phyloP scores from a whole-genome alignment of 2,113 vertebrate genomes.

The Porphyrio hochstetteri region DNA sequence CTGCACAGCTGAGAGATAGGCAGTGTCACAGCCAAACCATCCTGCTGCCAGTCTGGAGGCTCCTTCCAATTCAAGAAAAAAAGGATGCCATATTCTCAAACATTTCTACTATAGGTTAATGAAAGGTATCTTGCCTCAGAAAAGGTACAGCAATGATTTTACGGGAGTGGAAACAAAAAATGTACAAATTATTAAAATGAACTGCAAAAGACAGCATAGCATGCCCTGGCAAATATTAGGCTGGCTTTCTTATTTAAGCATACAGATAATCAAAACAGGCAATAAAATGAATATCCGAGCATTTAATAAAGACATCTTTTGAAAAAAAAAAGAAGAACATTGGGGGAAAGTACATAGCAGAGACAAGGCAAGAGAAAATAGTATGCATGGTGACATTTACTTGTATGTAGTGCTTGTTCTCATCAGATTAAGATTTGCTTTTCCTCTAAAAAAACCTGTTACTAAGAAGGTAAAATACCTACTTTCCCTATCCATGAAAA shows the following conservation, averaged over 20 bases:
- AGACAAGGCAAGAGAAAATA: not conserved
- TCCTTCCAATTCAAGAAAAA: not conserved
- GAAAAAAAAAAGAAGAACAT: not conserved
- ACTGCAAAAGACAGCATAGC: not conserved
- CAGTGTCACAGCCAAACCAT: not conserved
- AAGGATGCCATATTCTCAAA: not conserved
- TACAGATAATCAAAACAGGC: not conserved
- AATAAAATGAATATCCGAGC: not conserved
- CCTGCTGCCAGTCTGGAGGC: not conserved
- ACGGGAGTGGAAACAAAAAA: not conserved
- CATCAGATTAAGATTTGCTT: not conserved
- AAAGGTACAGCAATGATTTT: not conserved
- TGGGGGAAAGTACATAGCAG: not conserved
- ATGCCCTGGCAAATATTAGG: not conserved
- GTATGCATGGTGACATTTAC: not conserved
- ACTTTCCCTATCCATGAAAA: not conserved
- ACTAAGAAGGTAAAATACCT: not conserved
- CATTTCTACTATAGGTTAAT: fast-evolving
- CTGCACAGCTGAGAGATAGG: not conserved
- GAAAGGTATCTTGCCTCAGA: not conserved
- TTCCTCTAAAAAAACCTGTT: fast-evolving
- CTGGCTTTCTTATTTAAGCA: not conserved
- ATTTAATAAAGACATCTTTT: not conserved
- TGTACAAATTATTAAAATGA: not conserved
- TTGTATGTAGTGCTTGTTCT: not conserved